Base-by-base conservation (phyloP, 2,888 invertebrate species). In the Pristionchus exspectatus region DNA sequence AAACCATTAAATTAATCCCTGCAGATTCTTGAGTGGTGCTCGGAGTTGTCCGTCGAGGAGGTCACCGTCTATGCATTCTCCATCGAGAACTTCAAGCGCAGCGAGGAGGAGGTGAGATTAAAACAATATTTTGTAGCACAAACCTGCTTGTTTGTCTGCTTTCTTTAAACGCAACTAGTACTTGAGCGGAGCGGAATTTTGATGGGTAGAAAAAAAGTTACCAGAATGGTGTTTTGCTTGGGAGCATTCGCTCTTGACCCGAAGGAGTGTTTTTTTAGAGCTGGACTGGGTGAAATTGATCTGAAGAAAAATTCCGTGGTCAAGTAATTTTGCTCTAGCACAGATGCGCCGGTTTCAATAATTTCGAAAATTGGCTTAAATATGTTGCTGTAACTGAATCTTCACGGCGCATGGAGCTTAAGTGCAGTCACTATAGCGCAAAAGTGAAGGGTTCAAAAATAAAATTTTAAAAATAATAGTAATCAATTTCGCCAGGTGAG, bases 21-120 rank as follows among this genome's bases (percentile, higher is more conserved):
- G 5, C 96, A 96, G 96, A 97, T 97, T 30, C 95, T 98, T 72
- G 96, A 97, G 95, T 98, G 97, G 97, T 99, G 99, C 95, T 96
- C 97, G 90, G 97, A 98, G 95, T 96, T 99, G 90, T 98, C 97
- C 18, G 97, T 99, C 91, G 96, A 96, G 63, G 98, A 99, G 96
- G 98, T 99, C 0, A 99, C 99, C 14, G 98, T 99, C 0, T 99
- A 98, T 96, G 99, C 99, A 63, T 99, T 99, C 95, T 98, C 98
- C 95, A 98, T 99, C 95, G 99, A 99, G 96, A 99, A 99, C 96
- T 99, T 98, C 95, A 98, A 98, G 95, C 96, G 99, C 89, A 93
- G 89, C 59, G 97, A 81, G 66, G 89, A 89, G n/a, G 89, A 89
- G 66, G 89, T 74, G 56, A 12, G 30, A 9, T 38, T 38, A 74